Evolutionary conservation across 2,888 invertebrate species (phyloP), one percentile per base, ranked within the genome.

Genomic region (Drosophila engyochracea): DNA sequence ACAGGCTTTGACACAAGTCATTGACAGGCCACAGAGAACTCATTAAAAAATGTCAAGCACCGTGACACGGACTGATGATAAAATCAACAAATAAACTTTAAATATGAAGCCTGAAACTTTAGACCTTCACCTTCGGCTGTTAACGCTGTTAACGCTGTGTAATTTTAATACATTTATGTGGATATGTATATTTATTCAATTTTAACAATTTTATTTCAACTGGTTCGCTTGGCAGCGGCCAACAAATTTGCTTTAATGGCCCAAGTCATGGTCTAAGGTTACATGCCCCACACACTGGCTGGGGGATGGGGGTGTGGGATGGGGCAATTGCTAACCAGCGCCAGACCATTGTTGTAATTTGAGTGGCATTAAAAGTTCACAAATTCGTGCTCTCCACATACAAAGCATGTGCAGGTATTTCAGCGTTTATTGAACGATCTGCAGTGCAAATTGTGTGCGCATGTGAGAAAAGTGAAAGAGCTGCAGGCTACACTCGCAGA

Each of bases 51-150:
- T 76, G 58, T 75, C 88, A 76, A 63, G 60, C 53, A 74, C 74
- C 85, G 74, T 85, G 89, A 86, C 88, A 70, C 51, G 61, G 49
- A 14, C 72, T 53, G 9, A 22, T 47, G 47, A 25, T 25, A 47
- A 47, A 47, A 47, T 47, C 47, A 47, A 47, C 64, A 39, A 64
- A 62, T 16, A 25, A 39, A 31, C 58, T 31, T 12, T 12, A 25
- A 66, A 28, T 35, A 39, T 54, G 28, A 37, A 53, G 72, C 39
- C 47, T 25, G 28, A 63, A 59, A 49, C 49, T 57, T 49, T 67
- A 66, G 72, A 79, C 86, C 90, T 89, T 86, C 80, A 86, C 85
- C 86, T 87, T 85, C 88, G 62, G 65, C 52, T 70, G 70, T 79
- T 70, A 71, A 60, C 54, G 68, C 69, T 72, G 61, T 80, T 70